Base-by-base conservation (phyloP, 2,888 invertebrate genomes). In the Drosophila incognita region DNA sequence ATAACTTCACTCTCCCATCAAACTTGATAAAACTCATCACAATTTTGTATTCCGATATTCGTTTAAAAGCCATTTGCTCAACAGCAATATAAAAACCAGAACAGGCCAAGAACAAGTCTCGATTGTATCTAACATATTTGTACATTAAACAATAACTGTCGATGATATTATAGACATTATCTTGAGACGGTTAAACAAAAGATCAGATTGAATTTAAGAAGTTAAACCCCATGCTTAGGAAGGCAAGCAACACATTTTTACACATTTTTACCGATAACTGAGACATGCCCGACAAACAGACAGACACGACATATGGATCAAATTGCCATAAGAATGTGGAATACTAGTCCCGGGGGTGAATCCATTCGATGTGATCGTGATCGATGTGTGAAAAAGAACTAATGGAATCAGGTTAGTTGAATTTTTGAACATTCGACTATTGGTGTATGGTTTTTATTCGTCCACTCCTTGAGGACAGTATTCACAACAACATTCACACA, bases 371-470 rank as follows among this genome's bases (percentile, higher is more conserved):
- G 53, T 59, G 11, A 33, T 49, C 42, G 29, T 52, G 64, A 63
- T 36, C 53, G 69, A 63, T 59, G 59, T 57, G 46, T 56, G 38
- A 54, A 60, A 27, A 31, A 46, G 21, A 59, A 56, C 52, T 33
- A 18, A 60, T 61, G 70, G 70, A 74, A 78, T 56, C 64, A 78
- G 77, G 79, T 78, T 69, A 62, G 79, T 78, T 74, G 53, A 52
- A 62, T 59, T 71, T 61, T 67, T 60, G 29, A 63, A 51, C 48
- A 68, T 73, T 62, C 75, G 70, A 75, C 66, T 66, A 48, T 60
- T 74, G 74, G 66, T 58, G 60, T 40, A 74, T 59, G 77, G 69
- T 57, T 63, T 48, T 35, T 56, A 42, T 42, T 51, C 13, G 29
- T 35, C 38, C 66, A 60, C n/a, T 60, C 40, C 15, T 27, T 56